phyloP scores from a whole-genome alignment of 2,888 invertebrate species.

The Mythimna vitellina region DNA sequence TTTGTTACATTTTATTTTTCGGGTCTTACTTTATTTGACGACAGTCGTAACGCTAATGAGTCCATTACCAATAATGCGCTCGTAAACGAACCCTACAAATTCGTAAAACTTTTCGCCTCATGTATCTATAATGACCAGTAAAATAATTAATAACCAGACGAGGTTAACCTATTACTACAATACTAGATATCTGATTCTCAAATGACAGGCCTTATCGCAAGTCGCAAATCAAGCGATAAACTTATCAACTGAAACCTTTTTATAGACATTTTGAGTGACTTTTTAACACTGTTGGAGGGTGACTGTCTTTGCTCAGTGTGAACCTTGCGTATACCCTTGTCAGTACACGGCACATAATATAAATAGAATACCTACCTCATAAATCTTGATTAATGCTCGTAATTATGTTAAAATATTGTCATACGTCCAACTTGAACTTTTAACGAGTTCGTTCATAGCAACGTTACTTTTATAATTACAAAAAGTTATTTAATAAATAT shows the following conservation, averaged over 20 bases:
- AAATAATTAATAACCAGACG: slow-evolving; percentile 12
- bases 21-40: background rate
- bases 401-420: slow-evolving; percentile 38
- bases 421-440: slow-evolving; percentile 23
- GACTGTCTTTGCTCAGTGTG: background rate
- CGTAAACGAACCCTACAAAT: slow-evolving; percentile 30
- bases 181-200: slow-evolving; percentile 13
- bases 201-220: slow-evolving; percentile 13
- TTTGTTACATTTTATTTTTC: slow-evolving; percentile 3
- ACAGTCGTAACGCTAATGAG: slow-evolving; percentile 32
- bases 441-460: slow-evolving; percentile 33
- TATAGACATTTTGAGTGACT: background rate
- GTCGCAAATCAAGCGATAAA: slow-evolving; percentile 8
- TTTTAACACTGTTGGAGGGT: background rate
- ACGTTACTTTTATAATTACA: slow-evolving; percentile 47
- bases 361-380: background rate
- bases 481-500: slow-evolving; percentile 49
- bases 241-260: background rate
- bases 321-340: background rate
- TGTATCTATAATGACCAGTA: slow-evolving; percentile 16
- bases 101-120: slow-evolving; percentile 1
- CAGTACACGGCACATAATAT: background rate
- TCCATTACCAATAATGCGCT: slow-evolving; percentile 20
- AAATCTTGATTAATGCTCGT: slow-evolving; percentile 23
- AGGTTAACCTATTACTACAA: slow-evolving; percentile 10